Evolutionary conservation across 2,113 vertebrate species (phyloP), one percentile per base, ranked within the genome.

Genomic region (Ameiurus melas): DNA sequence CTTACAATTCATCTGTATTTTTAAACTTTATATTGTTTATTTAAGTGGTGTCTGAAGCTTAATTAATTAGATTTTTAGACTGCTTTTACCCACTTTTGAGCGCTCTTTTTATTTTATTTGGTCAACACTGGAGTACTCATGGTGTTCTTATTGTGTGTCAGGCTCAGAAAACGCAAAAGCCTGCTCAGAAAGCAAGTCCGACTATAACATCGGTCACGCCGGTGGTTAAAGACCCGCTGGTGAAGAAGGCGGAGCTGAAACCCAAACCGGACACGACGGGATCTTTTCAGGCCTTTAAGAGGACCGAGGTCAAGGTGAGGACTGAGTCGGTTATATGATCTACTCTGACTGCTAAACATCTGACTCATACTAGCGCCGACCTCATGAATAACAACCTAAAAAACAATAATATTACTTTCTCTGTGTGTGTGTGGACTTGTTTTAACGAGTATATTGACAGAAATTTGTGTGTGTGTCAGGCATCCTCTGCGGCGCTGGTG

Each of bases 241-340:
- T 99, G 86, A 99, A 97, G 92, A 99, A 99, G 93, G 92, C 97
- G 3, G 98, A 99, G 93, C 92, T 97, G 47, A 99, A 99, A 90
- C 93, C 96, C 85, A 99, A 98, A 92, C 93, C 95, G 66, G 98
- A 99, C 89, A 96, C 96, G 5, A 36, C 96, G 80, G 95, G 96
- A 90, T 96, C 98, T 87, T 99, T 99, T 92, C 96, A 97, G 89
- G 98, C 98, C 19, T 99, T 99, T 93, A 99, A 99, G 93, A 97
- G 98, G 93, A 94, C 98, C 25, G 98, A 99, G 94, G 96, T 98
- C 55, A 99, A 99, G 98, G 98, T 99, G 93, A 75, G 91, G 62
- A 36, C 33, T 62, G 13, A 53, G 19, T 10, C 8, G 5, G 12
- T 20, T 14, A 27, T 16, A n/a, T 0, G 12, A 27, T 47, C 25